phyloP scores from a whole-genome alignment of 64 coral and sea anemone species.

The Montipora foliosa region DNA sequence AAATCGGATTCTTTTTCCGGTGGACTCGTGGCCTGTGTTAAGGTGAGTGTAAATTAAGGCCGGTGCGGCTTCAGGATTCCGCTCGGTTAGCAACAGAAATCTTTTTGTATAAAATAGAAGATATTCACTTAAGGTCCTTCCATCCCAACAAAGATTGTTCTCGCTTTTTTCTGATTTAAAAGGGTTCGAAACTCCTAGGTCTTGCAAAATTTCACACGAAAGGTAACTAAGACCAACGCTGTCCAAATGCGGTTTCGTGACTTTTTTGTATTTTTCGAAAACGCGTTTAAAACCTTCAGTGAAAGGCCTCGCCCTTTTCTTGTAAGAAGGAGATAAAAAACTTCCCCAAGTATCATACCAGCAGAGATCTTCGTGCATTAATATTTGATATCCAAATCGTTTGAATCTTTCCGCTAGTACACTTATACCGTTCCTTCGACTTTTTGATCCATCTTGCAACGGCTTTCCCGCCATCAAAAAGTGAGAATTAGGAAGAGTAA shows the following conservation, averaged over 20 bases:
- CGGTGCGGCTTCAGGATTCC: slow-evolving; percentile 43
- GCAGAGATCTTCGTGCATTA: slow-evolving; percentile 93
- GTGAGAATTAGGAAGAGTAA: slow-evolving; percentile 70
- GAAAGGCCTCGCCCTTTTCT: slow-evolving; percentile 60
- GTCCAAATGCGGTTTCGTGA: slow-evolving; percentile 63
- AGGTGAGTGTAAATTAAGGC: slow-evolving; percentile 86
- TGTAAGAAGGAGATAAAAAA: slow-evolving; percentile 64
- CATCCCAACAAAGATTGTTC: slow-evolving; percentile 68
- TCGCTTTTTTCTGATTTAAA: slow-evolving; percentile 33
- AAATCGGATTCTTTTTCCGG: slow-evolving; percentile 78
- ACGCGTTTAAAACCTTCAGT: slow-evolving; percentile 57
- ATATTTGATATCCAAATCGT: slow-evolving; percentile 83
- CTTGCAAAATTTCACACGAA: slow-evolving; percentile 73
- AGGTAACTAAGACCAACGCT: slow-evolving; percentile 71
- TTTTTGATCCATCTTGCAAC: slow-evolving; percentile 8
- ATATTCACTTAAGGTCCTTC: slow-evolving; percentile 78
- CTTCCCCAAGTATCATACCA: slow-evolving; percentile 92
- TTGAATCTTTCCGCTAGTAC: slow-evolving; percentile 49
- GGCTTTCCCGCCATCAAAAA: slow-evolving; percentile 72
- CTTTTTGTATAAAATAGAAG: slow-evolving; percentile 68
- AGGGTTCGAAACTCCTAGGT: slow-evolving; percentile 69
- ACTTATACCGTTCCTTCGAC: slow-evolving; percentile 53
- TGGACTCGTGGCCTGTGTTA: slow-evolving; percentile 82
- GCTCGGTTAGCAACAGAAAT: slow-evolving; percentile 67
- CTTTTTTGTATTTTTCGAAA: slow-evolving; percentile 55